Base-by-base conservation (phyloP, 2,113 vertebrate genomes). In the Atherinomorus stipes region DNA sequence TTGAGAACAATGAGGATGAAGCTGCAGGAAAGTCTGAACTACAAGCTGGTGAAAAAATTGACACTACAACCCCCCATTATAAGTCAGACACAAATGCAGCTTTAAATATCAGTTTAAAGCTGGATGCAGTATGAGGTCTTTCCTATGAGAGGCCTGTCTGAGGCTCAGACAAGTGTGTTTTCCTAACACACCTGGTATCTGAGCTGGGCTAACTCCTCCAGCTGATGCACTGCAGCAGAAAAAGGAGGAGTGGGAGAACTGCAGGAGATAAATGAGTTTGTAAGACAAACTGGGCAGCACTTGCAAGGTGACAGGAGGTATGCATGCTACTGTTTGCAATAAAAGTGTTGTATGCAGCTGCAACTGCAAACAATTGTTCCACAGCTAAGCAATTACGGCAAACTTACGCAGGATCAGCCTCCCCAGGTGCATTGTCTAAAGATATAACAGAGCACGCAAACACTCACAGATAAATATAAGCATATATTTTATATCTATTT, bases 141-240 rank as follows among this genome's bases (percentile, higher is more conserved):
- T 23, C 25, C 67, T 21, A 52, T 19, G 42, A 47, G 11, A 56
- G 49, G 4, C 15, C 56, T 37, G 31, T 76, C 28, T 63, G 66
- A 34, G 54, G 69, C 23, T 70, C 61, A 12, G 12, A 61, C 40
- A 18, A 79, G 61, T 45, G 74, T 72, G 80, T 65, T 83, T 80
- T 68, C 59, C 38, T 72, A 57, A 85, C 61, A 53, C 66, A 75
- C 28, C 61, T 86, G 85, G 80, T 80, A 75, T 76, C 80, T 80
- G 71, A 81, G 64, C 85, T 64, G 52, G 72, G 71, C 23, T 11
- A n/a, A 64, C 70, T 81, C 77, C 52, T 76, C 74, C 45, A 51
- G 72, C 62, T 70, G 70, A 84, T 60, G 74, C 56, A 69, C 19
- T 51, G 54, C 53, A 75, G 59, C 45, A 73, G 28, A 82, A 68